Evolutionary conservation across 2,113 vertebrate species (phyloP).

Genomic region (Vicugna pacos): DNA sequence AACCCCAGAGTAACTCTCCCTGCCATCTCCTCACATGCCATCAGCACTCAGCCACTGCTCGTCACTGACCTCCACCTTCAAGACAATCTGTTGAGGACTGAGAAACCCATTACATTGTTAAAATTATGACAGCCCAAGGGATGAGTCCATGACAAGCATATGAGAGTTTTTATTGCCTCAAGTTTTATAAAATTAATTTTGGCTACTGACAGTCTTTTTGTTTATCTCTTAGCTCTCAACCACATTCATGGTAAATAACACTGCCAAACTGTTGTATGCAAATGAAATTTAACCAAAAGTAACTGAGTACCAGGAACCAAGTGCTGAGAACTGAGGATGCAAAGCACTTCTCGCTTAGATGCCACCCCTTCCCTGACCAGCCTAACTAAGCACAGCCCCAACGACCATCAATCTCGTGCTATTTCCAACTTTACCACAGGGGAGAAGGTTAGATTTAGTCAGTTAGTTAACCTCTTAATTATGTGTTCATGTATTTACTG

Average conservation of each 20-base stretch:
- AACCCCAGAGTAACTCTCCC: neutral
- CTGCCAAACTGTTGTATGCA: neutral
- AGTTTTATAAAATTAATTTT: neutral
- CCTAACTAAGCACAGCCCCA: neutral
- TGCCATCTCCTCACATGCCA: neutral
- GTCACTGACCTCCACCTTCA: neutral
- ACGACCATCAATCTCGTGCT: rapidly evolving
- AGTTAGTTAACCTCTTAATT: neutral
- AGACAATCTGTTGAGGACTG: neutral
- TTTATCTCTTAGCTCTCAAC: neutral
- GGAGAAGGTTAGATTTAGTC: too few species aligned
- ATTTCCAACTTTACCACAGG: neutral
- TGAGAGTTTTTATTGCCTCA: neutral
- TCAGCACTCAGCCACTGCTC: rapidly evolving
- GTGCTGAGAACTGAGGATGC: neutral
- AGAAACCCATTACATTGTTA: rapidly evolving
- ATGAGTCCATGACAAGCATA: neutral
- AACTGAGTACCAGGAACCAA: neutral
- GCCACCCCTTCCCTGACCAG: neutral
- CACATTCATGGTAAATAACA: neutral
- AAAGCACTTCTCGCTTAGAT: neutral
- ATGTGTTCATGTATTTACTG: too few species aligned
- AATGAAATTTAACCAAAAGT: neutral
- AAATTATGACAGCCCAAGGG: neutral
- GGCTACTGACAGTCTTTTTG: neutral